Evolutionary conservation across 1,140 invertebrate genomes (phyloP), one percentile per base, ranked within the genome.

Genomic region (Polypedilum pembai): DNA sequence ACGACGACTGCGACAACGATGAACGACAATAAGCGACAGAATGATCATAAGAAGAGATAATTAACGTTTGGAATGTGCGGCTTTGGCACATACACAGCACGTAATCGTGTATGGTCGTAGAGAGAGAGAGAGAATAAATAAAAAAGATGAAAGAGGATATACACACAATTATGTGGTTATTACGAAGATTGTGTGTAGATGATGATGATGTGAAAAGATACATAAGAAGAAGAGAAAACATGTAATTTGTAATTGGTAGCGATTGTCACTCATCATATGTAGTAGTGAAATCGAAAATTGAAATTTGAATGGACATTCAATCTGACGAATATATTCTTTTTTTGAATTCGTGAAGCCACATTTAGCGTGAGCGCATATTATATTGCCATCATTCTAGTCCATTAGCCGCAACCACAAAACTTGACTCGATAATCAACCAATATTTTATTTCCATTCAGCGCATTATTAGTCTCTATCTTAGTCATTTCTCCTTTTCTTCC

Each of bases 161-260:
- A 69, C 65, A 69, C 65, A 21, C 65, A 66, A 66, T 69, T 69
- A 69, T 69, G 65, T 69, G 65, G 65, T 69, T 69, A 69, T 69
- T 69, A 69, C 65, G 65, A 69, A 69, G 17, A 69, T n/a, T n/a
- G 45, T n/a, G 4, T 56, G 45, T 56, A n/a, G 45, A 56, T 56
- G 45, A 56, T 56, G 45, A n/a, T 56, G 45, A 56, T 10, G 65
- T n/a, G 17, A 69, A 10, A 5, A 33, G 1, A 33, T 33, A 33
- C 24, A 33, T 5, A 33, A 33, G 24, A 33, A 18, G 65, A 69
- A 5, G 18, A 20, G 17, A 21, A 20, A 69, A 69, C 65, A 69
- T 69, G 65, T 20, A 69, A 69, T 69, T 69, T 69, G 65, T 69
- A 69, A 69, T 69, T 69, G 65, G 65, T 69, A 69, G 65, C 65